Evolutionary conservation across 1,140 invertebrate species (phyloP).

Genomic region (Uloborus diversus): DNA sequence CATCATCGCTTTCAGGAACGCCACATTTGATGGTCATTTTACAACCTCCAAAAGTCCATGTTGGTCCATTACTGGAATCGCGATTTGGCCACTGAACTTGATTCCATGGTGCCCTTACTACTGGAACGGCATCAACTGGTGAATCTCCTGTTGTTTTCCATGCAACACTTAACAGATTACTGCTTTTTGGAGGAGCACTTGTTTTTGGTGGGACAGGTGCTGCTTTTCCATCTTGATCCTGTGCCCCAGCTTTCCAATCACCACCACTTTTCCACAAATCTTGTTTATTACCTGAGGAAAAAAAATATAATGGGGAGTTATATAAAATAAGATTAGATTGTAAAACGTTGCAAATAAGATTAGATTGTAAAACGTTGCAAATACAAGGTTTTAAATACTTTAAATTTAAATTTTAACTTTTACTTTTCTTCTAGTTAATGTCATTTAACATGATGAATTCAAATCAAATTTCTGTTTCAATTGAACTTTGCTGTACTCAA

Average conservation of each 20-base stretch:
- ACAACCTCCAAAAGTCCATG: slow-evolving; percentile 27
- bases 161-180: slow-evolving; percentile 26
- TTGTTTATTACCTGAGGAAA: no score
- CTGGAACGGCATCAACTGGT: neutral
- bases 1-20: neutral
- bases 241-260: slow-evolving; percentile 2
- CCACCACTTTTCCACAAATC: neutral
- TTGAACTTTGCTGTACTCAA: no score
- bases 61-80: neutral
- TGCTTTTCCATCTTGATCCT: neutral
- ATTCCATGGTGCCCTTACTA: neutral
- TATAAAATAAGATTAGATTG: no score
- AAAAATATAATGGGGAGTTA: no score
- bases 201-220: slow-evolving; percentile 9
- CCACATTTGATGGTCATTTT: slow-evolving; percentile 37
- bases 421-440: no score
- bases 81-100: slow-evolving; percentile 1
- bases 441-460: no score
- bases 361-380: no score
- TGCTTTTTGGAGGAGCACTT: slow-evolving; percentile 2
- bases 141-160: slow-evolving; percentile 17
- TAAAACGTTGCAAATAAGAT: no score
- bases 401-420: no score
- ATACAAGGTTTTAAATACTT: no score
- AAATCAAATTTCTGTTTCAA: no score